Evolutionary conservation across 92 coral and sea anemone species (phyloP).

Genomic region (Porites cylindrica): DNA sequence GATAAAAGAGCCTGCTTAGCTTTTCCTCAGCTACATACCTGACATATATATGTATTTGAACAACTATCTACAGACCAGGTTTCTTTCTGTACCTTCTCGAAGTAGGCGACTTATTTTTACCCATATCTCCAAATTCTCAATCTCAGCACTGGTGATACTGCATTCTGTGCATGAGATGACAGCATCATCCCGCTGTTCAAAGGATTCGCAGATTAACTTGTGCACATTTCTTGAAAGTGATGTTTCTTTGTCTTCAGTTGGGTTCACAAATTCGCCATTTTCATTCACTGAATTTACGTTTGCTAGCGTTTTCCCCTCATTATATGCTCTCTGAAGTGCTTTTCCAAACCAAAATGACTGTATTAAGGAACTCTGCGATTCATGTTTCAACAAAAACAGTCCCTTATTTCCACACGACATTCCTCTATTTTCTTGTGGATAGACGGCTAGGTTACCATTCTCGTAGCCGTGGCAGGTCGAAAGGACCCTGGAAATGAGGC

Average conservation of each 20-base stretch:
- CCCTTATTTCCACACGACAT: background rate
- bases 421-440: background rate
- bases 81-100: constrained; percentile 23
- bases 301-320: background rate
- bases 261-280: background rate
- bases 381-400: background rate
- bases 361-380: constrained; percentile 12
- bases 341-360: constrained; percentile 61
- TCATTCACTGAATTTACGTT: background rate
- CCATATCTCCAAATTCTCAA: constrained; percentile 25
- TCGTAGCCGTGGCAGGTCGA: too few species aligned
- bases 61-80: background rate
- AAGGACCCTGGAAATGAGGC: too few species aligned
- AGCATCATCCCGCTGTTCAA: constrained; percentile 9
- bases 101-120: background rate
- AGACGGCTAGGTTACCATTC: background rate
- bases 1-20: too few species aligned
- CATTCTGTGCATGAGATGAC: background rate
- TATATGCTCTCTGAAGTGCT: constrained; percentile 22
- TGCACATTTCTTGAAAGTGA: constrained; percentile 56
- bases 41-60: too few species aligned
- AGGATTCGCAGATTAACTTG: constrained; percentile 44
- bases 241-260: background rate
- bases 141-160: background rate
- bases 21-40: too few species aligned